Evolutionary conservation across 2,797 vertebrate genomes (phyloP).

Genomic region (Sarcophilus harrisii): DNA sequence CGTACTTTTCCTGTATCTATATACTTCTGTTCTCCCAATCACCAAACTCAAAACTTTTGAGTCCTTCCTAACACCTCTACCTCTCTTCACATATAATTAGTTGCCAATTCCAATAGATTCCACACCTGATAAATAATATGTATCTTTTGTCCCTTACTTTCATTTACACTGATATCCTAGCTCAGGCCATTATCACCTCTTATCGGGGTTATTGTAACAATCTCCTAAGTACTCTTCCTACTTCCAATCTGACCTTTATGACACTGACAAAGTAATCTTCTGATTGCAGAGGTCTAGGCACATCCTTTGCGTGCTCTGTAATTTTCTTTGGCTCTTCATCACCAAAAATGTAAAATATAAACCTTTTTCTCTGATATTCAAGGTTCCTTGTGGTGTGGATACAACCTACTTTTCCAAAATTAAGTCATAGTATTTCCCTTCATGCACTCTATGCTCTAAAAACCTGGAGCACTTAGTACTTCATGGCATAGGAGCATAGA

Average conservation of each 20-base stretch:
- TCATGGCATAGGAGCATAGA: background rate
- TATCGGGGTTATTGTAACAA: background rate
- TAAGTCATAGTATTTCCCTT: background rate
- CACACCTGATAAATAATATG: background rate
- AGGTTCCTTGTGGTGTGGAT: background rate
- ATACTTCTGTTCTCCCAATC: background rate
- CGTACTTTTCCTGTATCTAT: background rate
- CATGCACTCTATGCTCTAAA: background rate
- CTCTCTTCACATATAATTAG: background rate
- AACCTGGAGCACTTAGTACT: background rate
- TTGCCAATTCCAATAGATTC: background rate
- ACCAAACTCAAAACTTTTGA: background rate
- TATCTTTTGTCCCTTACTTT: background rate
- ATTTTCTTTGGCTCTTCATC: background rate
- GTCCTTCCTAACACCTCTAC: background rate
- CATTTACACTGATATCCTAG: background rate
- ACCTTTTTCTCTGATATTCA: background rate
- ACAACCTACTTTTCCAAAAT: background rate
- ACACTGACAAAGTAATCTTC: background rate
- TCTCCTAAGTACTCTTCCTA: background rate
- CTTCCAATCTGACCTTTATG: background rate
- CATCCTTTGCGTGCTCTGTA: background rate
- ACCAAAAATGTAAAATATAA: background rate
- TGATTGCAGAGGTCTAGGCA: background rate
- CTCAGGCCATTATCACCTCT: background rate